phyloP scores from a whole-genome alignment of 2,888 invertebrate species.

The Plebejus argus region DNA sequence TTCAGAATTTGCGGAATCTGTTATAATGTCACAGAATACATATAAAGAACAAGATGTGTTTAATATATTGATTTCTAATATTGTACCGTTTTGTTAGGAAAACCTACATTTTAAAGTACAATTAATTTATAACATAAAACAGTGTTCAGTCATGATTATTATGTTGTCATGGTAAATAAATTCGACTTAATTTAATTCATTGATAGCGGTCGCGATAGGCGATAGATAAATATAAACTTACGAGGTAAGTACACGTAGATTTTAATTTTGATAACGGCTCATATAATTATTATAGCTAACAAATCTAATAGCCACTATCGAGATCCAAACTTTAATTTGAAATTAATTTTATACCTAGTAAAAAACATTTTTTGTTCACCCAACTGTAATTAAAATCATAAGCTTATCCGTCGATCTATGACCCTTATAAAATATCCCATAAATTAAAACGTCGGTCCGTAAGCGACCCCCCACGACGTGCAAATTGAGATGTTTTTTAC shows the following conservation, averaged over 20 bases:
- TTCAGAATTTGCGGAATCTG: no score
- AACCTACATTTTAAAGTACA: no score
- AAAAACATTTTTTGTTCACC: not conserved
- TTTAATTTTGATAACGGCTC: conserved; percentile 11
- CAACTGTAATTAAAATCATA: conserved; percentile 4
- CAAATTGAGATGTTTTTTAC: conserved; percentile 3
- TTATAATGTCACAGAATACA: no score
- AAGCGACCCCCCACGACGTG: conserved; percentile 9
- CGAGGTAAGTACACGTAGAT: not conserved
- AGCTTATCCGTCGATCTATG: conserved; percentile 11
- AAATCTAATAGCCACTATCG: conserved; percentile 10
- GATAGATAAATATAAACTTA: conserved; percentile 2
- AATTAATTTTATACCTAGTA: not conserved
- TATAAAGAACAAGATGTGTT: no score
- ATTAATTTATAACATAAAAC: no score
- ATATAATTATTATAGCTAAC: conserved; percentile 19
- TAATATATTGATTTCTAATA: no score
- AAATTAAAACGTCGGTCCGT: not conserved
- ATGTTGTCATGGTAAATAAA: not conserved
- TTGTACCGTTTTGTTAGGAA: no score
- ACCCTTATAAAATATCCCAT: conserved; percentile 13
- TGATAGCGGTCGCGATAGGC: not conserved
- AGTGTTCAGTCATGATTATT: not conserved
- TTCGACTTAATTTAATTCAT: not conserved
- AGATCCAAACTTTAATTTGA: not conserved